These are phyloP conservation scores for Sebastes miniatus DNA, from an alignment of 2,797 vertebrate genomes.

Conservation along the genomic window DNA sequence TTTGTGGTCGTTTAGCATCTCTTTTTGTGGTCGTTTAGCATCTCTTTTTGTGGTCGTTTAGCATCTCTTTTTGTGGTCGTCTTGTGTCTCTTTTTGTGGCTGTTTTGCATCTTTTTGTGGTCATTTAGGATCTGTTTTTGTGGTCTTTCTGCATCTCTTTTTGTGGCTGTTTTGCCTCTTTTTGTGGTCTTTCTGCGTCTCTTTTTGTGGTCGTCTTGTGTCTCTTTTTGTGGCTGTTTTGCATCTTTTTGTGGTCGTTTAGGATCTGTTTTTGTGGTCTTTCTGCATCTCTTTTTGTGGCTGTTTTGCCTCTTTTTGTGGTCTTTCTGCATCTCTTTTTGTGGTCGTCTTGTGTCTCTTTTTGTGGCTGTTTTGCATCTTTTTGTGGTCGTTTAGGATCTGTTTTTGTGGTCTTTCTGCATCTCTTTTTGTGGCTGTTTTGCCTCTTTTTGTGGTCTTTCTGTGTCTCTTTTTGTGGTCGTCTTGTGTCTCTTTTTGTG, in stretches of 20 bases:
- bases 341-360: neutral
- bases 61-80: neutral
- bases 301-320: neutral
- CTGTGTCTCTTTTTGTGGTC: no score
- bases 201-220: neutral
- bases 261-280: no score
- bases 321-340: neutral
- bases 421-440: neutral
- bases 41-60: neutral
- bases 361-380: neutral
- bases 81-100: neutral
- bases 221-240: neutral
- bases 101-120: neutral
- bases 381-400: no score
- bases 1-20: neutral
- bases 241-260: neutral
- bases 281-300: neutral
- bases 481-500: neutral
- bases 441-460: fast-evolving
- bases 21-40: neutral
- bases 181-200: no score
- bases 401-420: neutral
- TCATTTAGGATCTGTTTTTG: no score
- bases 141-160: neutral
- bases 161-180: neutral